These are phyloP conservation scores for Caenorhabditis sulstoni DNA, from an alignment of 2,888 invertebrate species.

Conservation along the genomic window DNA sequence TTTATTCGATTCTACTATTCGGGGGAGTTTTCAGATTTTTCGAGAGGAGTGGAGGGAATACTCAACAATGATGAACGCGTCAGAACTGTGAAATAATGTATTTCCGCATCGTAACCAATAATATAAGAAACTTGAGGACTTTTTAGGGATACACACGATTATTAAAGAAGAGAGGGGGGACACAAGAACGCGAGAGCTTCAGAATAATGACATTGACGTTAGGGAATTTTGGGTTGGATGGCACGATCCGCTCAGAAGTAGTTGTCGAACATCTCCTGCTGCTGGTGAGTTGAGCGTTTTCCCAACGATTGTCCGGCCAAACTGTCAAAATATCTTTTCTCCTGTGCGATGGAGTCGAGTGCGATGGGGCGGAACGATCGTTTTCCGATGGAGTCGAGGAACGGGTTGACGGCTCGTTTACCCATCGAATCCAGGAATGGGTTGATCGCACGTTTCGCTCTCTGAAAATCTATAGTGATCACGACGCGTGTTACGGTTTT, in stretches of 20 bases:
- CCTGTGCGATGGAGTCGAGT: constrained; percentile 2
- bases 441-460: constrained; percentile 73
- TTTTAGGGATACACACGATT: constrained; percentile 1
- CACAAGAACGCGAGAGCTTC: constrained; percentile 36
- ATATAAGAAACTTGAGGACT: no score
- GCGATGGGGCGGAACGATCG: constrained; percentile 29
- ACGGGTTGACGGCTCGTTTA: constrained; percentile 76
- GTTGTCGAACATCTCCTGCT: constrained; percentile 40
- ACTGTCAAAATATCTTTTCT: constrained; percentile 74
- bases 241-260: constrained; percentile 25
- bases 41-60: not conserved
- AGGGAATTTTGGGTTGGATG: no score
- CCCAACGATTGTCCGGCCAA: constrained; percentile 75
- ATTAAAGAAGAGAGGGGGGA: not conserved
- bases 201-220: constrained; percentile 6
- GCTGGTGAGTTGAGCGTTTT: constrained; percentile 57
- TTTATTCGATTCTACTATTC: constrained; percentile 44
- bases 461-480: constrained; percentile 38
- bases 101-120: constrained; percentile 6
- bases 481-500: not conserved
- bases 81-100: not conserved
- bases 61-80: no score
- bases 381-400: constrained; percentile 77
- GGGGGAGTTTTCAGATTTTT: not conserved
- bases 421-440: constrained; percentile 78